Conservation (phyloP, 2,113 vertebrate genomes). For the Regulus satrapa region DNA sequence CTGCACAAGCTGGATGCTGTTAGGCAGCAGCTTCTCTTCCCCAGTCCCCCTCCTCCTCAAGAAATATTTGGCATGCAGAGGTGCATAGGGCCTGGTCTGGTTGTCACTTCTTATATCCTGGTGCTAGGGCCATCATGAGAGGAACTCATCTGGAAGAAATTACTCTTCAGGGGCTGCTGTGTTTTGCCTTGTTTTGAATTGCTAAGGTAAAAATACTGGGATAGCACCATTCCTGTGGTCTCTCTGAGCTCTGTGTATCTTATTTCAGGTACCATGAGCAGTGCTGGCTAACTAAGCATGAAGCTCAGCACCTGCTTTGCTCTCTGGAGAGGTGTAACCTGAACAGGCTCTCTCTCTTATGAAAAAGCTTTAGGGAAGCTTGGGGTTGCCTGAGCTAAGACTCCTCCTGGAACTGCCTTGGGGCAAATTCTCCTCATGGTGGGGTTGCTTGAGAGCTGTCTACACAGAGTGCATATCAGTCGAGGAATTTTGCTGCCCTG, state of each 20-base stretch:
- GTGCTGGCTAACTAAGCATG: not conserved
- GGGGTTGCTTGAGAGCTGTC: not conserved
- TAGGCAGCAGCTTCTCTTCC: not conserved
- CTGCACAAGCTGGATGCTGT: not conserved
- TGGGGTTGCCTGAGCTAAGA: not conserved
- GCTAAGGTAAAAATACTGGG: not conserved
- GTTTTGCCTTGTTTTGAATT: not conserved
- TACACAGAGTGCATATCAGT: accelerated
- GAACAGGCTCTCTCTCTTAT: accelerated
- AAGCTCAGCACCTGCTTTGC: not conserved
- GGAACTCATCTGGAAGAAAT: not conserved
- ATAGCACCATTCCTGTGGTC: accelerated
- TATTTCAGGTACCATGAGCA: not conserved
- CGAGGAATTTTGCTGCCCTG: not conserved
- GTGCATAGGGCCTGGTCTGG: not conserved
- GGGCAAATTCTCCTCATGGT: not conserved
- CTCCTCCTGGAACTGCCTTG: not conserved
- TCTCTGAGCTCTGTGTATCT: not conserved
- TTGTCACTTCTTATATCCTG: slow-evolving; percentile 3
- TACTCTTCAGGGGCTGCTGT: not conserved
- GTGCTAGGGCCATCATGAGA: not conserved
- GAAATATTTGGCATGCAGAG: not conserved
- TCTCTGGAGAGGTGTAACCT: not conserved
- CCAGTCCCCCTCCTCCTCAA: not conserved
- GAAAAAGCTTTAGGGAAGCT: not conserved